phyloP scores from a whole-genome alignment of 2,113 vertebrate species.

The Pachyramphus minor region DNA sequence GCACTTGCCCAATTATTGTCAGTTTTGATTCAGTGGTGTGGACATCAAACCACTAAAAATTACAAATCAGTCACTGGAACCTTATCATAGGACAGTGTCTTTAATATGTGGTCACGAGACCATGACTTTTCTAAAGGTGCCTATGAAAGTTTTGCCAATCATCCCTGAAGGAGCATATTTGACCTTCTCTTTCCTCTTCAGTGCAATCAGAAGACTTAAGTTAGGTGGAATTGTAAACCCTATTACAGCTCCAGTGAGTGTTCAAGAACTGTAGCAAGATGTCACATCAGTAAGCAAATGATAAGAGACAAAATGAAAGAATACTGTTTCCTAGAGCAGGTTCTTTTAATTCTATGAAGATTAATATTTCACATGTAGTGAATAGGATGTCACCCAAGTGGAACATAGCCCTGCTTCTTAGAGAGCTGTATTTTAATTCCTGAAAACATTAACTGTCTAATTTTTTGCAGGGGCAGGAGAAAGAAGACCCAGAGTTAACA shows the following conservation, averaged over 20 bases:
- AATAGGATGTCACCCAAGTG: not conserved
- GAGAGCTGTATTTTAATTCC: not conserved
- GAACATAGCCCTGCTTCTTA: not conserved
- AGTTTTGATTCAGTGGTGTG: not conserved
- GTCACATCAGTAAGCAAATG: not conserved
- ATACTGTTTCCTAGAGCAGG: not conserved
- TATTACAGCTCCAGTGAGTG: not conserved
- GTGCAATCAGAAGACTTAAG: not conserved
- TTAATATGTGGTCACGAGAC: not conserved
- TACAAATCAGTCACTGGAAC: not conserved
- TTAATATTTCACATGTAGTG: not conserved
- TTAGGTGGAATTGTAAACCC: not conserved
- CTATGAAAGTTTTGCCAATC: not conserved
- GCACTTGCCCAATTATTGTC: not conserved
- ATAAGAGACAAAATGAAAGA: not conserved
- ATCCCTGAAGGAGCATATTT: not conserved
- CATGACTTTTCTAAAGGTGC: not conserved
- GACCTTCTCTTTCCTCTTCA: not conserved
- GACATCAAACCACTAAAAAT: not conserved
- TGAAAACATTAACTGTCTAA: not conserved
- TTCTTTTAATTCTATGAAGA: not conserved
- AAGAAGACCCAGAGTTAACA: not conserved
- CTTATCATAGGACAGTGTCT: not conserved
- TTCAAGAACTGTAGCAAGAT: not conserved
- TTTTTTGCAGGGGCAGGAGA: not conserved